These are phyloP conservation scores for Gadus macrocephalus DNA, from an alignment of 2,113 vertebrate species.

Conservation along the genomic window DNA sequence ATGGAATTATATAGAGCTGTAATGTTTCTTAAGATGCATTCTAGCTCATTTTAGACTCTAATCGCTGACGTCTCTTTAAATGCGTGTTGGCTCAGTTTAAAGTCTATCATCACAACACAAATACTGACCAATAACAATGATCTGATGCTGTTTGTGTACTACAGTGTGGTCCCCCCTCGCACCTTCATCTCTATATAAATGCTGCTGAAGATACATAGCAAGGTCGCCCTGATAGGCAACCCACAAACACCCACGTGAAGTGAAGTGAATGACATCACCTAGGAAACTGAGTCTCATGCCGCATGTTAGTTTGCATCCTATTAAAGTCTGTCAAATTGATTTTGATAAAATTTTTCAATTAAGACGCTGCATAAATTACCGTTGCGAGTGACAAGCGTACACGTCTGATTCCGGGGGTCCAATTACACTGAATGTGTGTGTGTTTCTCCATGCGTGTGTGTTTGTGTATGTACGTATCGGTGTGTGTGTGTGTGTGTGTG, in stretches of 20 bases:
- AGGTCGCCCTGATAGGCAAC: too few species aligned
- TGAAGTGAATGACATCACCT: conserved; percentile 32
- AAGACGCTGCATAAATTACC: conserved; percentile 61
- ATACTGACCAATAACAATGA: too few species aligned
- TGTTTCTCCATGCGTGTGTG: conserved; percentile 6
- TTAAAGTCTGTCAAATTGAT: conserved; percentile 71
- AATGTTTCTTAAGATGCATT: too few species aligned
- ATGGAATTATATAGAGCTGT: too few species aligned
- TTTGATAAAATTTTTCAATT: conserved; percentile 74
- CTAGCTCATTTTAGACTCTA: too few species aligned
- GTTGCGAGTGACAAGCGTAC: conserved; percentile 51
- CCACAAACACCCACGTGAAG: background rate
- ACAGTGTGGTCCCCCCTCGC: too few species aligned
- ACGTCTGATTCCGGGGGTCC: conserved; percentile 50
- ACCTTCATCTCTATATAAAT: too few species aligned
- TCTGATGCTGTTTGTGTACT: too few species aligned
- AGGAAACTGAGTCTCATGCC: conserved; percentile 44
- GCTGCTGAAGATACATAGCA: too few species aligned
- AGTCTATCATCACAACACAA: too few species aligned
- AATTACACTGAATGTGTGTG: conserved; percentile 27
- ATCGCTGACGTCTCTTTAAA: too few species aligned
- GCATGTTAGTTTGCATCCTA: conserved; percentile 56
- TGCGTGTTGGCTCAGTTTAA: too few species aligned
- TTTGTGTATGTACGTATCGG: conserved; percentile 5
- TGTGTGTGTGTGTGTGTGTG: background rate